Percentiles rank a stretch among this genome's conserved stretches.
Evolutionary conservation across 2,113 vertebrate genomes (phyloP).

Genomic region (Thunnus maccoyii): DNA sequence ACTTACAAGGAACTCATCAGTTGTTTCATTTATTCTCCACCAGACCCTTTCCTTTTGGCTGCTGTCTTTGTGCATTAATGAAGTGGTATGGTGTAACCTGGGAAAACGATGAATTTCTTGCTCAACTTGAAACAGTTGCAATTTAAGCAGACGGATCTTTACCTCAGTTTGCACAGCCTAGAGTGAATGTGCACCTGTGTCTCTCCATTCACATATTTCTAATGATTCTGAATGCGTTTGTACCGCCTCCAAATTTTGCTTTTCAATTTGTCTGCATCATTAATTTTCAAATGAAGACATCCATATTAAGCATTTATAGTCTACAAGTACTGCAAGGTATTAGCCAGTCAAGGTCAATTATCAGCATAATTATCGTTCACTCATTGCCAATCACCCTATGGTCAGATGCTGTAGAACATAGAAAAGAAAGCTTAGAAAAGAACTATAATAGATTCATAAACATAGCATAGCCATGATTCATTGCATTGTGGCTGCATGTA

Average conservation of each 20-base stretch:
- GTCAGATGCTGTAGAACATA: neutral
- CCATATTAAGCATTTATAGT: neutral
- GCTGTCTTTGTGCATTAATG: conserved; percentile 4
- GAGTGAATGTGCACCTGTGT: neutral
- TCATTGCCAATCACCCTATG: neutral
- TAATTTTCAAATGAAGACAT: conserved; percentile 21
- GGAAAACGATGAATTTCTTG: neutral
- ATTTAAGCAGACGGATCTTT: conserved; percentile 2
- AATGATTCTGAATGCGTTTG: neutral
- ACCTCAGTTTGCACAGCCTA: neutral
- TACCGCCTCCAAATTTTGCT: conserved; percentile 14
- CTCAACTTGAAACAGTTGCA: conserved; percentile 12
- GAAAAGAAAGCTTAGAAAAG: neutral
- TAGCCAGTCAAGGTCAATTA: conserved; percentile 31
- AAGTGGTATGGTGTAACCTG: neutral
- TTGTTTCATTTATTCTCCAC: conserved; percentile 1
- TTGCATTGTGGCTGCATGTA: conserved; percentile 33
- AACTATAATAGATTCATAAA: conserved; percentile 16
- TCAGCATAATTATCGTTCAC: neutral
- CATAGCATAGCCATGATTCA: neutral
- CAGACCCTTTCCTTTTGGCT: neutral
- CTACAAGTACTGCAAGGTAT: neutral
- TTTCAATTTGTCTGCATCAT: conserved; percentile 1
- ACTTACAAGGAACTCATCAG: neutral
- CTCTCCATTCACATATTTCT: conserved; percentile 7